Percentiles rank a stretch among this genome's conserved stretches.
phyloP scores from a whole-genome alignment of 2,888 invertebrate species.

The Coecobrya sp. region DNA sequence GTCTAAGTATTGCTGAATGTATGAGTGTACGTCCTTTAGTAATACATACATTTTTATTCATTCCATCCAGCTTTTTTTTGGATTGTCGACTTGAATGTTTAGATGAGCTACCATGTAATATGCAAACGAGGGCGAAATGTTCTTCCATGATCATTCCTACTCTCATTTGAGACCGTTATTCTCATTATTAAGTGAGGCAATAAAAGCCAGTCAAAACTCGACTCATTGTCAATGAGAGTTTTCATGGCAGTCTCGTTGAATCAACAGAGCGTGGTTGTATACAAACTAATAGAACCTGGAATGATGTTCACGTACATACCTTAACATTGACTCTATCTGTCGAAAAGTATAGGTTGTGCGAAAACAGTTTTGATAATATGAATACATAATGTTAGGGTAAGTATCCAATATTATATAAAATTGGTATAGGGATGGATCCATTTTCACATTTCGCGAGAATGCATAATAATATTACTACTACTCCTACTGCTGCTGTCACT shows the following conservation, averaged over 20 bases:
- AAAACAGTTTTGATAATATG: background rate
- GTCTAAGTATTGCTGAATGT: background rate
- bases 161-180: slow-evolving; percentile 79
- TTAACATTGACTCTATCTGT: background rate
- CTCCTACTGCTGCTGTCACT: slow-evolving; percentile 44
- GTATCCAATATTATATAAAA: background rate
- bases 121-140: slow-evolving; percentile 73
- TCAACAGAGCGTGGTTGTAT: slow-evolving; percentile 56
- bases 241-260: slow-evolving; percentile 53
- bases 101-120: slow-evolving; percentile 69
- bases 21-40: background rate
- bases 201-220: slow-evolving; percentile 83
- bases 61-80: slow-evolving; percentile 16
- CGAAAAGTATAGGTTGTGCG: background rate
- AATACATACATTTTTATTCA: slow-evolving; percentile 27
- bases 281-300: slow-evolving; percentile 57
- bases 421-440: slow-evolving; percentile 35
- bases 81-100: slow-evolving; percentile 30
- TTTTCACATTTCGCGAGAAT: slow-evolving; percentile 56
- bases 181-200: slow-evolving; percentile 83
- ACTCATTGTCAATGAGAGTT: slow-evolving; percentile 75
- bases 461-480: slow-evolving; percentile 37
- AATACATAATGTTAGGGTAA: background rate
- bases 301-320: too few relatives aligned
- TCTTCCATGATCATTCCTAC: slow-evolving; percentile 69